phyloP scores from a whole-genome alignment of 2,888 invertebrate genomes.

The Campoplex capitator region DNA sequence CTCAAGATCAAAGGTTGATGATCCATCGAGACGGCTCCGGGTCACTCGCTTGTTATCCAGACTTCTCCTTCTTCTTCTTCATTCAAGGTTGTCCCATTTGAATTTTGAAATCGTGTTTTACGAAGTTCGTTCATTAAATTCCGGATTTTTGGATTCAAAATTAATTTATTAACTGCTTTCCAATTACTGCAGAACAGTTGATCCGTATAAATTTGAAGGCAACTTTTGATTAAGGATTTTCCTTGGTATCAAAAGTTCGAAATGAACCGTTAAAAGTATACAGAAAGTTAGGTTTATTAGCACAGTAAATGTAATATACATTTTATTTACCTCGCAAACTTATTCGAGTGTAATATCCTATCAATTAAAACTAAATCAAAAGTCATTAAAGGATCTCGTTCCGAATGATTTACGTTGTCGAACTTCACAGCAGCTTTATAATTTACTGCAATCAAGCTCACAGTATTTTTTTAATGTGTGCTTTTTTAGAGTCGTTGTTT shows the following conservation, averaged over 20 bases:
- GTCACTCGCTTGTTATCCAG: background rate
- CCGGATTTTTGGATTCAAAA: background rate
- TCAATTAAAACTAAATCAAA: background rate
- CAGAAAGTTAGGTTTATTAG: constrained; percentile 1
- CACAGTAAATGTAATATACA: background rate
- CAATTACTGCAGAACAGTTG: background rate
- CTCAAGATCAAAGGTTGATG: constrained; percentile 34
- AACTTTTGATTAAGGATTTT: background rate
- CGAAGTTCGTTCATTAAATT: background rate
- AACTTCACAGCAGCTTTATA: background rate
- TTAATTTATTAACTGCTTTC: no score
- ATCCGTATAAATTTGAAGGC: background rate
- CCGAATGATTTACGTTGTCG: background rate
- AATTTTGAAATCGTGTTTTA: background rate
- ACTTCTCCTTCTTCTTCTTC: background rate
- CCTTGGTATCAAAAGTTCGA: background rate
- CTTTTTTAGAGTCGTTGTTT: background rate
- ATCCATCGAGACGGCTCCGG: background rate
- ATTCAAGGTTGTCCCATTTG: background rate
- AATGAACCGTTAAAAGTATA: background rate
- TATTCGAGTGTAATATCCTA: background rate
- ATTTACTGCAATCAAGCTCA: background rate
- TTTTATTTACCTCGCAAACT: background rate
- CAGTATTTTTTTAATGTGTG: background rate
- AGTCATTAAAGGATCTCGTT: background rate